Conservation (phyloP, 1,140 invertebrate species). For the Drosophila ananassae region DNA sequence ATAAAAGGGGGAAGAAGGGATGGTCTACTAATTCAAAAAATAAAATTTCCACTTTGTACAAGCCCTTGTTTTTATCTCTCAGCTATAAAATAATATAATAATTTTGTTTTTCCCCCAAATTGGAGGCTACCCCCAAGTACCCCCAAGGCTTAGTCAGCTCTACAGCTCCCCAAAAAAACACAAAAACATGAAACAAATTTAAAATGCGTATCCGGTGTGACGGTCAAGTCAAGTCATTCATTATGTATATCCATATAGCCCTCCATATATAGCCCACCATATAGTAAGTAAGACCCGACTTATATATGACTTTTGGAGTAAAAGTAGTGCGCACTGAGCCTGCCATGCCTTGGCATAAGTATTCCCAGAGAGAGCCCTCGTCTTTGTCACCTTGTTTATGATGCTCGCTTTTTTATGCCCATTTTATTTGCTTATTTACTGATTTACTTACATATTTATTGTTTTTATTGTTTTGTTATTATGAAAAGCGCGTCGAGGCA, state of each 20-base stretch:
- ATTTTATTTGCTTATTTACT: conserved; percentile 52
- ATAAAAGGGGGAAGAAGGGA: background rate
- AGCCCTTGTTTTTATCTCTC: background rate
- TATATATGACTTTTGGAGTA: conserved; percentile 16
- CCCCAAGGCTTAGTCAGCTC: conserved; percentile 11
- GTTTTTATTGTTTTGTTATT: conserved; percentile 47
- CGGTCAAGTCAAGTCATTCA: conserved; percentile 42
- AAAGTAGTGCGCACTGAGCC: conserved; percentile 30
- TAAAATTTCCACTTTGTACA: background rate
- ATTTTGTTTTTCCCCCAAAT: background rate
- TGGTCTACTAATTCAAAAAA: background rate
- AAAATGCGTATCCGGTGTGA: conserved; percentile 57
- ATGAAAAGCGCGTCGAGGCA: conserved; percentile 40
- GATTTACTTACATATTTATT: conserved; percentile 33
- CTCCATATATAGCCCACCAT: background rate
- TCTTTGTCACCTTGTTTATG: conserved; percentile 58
- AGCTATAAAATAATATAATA: background rate
- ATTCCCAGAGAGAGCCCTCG: conserved; percentile 21
- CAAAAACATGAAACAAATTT: conserved; percentile 41
- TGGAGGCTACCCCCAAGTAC: conserved; percentile 8
- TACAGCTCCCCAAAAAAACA: conserved; percentile 9
- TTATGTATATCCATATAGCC: conserved; percentile 38
- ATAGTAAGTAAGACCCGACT: conserved; percentile 24
- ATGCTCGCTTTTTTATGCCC: conserved; percentile 34
- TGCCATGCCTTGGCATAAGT: conserved; percentile 39